These are phyloP conservation scores for Oryzias sinensis DNA, from an alignment of 2,797 vertebrate species.

Conservation along the genomic window DNA sequence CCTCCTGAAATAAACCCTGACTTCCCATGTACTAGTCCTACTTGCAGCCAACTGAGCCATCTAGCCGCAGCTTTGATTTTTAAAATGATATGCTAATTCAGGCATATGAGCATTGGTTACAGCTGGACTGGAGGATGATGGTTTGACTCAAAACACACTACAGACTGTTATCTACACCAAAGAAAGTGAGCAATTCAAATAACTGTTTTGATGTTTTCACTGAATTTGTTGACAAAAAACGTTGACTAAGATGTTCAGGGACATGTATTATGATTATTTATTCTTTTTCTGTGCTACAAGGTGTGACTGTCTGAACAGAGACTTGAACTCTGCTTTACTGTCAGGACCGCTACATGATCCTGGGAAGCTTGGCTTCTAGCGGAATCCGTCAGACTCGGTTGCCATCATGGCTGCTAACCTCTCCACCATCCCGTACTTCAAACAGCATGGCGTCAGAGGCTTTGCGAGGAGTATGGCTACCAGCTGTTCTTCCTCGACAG, in stretches of 20 bases:
- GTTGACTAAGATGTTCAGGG: neutral
- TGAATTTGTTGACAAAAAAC: neutral
- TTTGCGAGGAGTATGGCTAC: conserved; percentile 97
- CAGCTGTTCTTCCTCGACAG: conserved; percentile 93
- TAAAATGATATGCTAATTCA: too few species aligned
- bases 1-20: too few species aligned
- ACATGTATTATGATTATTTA: neutral
- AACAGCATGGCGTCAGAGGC: conserved; percentile 88
- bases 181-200: too few species aligned
- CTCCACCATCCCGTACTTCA: conserved; percentile 92
- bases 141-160: conserved; percentile 7
- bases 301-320: neutral
- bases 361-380: conserved; percentile 97
- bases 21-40: too few species aligned
- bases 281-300: neutral
- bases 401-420: conserved; percentile 97
- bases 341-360: conserved; percentile 98
- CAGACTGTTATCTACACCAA: neutral
- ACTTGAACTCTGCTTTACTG: conserved; percentile 9
- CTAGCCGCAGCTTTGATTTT: too few species aligned
- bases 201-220: neutral
- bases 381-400: conserved; percentile 94
- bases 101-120: conserved; percentile 7
- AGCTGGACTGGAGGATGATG: neutral
- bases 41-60: too few species aligned